Base-by-base conservation (phyloP, 2,797 vertebrate genomes). In the Rhynchonycteris naso region DNA sequence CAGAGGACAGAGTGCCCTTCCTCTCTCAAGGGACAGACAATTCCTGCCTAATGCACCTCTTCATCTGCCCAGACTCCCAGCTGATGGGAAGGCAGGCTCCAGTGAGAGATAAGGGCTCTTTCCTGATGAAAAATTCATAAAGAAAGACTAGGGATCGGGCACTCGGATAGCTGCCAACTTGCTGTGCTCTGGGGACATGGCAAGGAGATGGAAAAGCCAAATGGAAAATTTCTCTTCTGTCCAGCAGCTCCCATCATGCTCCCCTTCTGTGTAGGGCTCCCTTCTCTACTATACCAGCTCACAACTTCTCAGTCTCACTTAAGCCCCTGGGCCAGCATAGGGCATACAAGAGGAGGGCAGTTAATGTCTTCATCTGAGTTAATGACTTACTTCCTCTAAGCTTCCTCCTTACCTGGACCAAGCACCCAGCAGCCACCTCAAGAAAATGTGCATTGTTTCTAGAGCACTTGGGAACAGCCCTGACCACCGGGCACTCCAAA, bases 81-180 rank as follows among this genome's bases (percentile, higher is more conserved):
- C 63, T 88, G 85, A 86, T 78, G 88, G 88, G 71, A 93, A 74
- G 75, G 58, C 72, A 52, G 69, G 13, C 66, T 88, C 65, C 38
- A 22, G 47, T 0, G n/a, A 96, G 80, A 80, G 94, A 96, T 96
- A 95, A 96, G 71, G 33, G 91, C 90, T 92, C 83, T 95, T 88
- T 90, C 88, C 79, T 71, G 95, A 96, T 97, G 87, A 97, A 96
- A 97, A 90, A 96, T 96, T 97, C 95, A 97, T 96, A 92, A 94
- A 71, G 75, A 5, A 80, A 93, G 52, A 75, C 71, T 26, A 30
- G 85, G 58, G 88, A 88, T 56, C 4, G 2, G 71, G 63, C 65
- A 18, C 56, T 80, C 11, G 16, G 90, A 82, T 0, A 43, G 88
- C 80, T 1, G 88, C 97, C 96, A 94, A 74, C 83, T 28, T 12